Evolutionary conservation across 2,113 vertebrate genomes (phyloP), one percentile per base, ranked within the genome.

Genomic region (Mus musculus): DNA sequence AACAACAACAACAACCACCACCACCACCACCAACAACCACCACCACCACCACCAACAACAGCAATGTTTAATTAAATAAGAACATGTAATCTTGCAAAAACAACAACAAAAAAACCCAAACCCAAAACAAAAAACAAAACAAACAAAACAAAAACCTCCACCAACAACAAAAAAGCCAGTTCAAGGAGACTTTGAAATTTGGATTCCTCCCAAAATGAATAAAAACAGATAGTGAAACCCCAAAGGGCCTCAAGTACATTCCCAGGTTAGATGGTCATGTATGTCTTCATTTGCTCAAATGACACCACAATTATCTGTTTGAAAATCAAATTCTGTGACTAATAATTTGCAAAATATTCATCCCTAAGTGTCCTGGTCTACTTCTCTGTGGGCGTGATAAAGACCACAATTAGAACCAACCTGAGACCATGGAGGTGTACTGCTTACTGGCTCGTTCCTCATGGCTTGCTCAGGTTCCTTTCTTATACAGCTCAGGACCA

Each of bases 151-250:
- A n/a, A n/a, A n/a, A 42, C 42, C 42, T 3, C 42, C 42, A 42
- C 42, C 63, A 65, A 28, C 67, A 71, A 8, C 6, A 73, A 81
- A 78, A 67, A 49, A 85, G 7, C 13, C 81, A 80, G 0, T 36
- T 49, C 33, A 82, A 59, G 20, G 39, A 96, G 36, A 10, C 28
- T 65, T 88, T 77, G 76, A 54, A 87, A 67, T 95, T 89, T 65
- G 82, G 78, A 77, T 5, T 80, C 94, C 36, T 75, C 36, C 59
- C 11, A 67, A 92, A 88, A 78, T 49, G 0, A 90, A 63, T 0
- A 39, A 22, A 59, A 4, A 5, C 5, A 19, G 49, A 3, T 65
- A 36, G 30, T 3, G 30, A 59, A 72, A 4, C 8, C 22, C 52
- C 67, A 28, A 12, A 17, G 12, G 7, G 10, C 26, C 26, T 73